Percentiles rank a stretch among this genome's conserved stretches.
phyloP scores from a whole-genome alignment of 2,888 invertebrate species.

The Uloborus plumipes region DNA sequence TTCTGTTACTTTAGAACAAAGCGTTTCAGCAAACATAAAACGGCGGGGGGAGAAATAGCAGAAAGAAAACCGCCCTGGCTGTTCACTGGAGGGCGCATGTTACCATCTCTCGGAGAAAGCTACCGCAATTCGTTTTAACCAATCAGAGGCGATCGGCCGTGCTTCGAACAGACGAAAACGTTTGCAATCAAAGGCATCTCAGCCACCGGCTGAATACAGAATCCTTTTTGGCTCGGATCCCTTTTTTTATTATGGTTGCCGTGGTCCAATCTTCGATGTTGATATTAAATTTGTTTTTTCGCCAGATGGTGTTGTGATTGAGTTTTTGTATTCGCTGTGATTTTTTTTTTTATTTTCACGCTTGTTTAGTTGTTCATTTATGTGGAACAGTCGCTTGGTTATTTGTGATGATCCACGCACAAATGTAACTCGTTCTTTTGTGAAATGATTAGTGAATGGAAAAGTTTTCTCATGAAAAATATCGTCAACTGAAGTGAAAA shows the following conservation, averaged over 20 bases:
- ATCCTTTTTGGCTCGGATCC: slow-evolving; percentile 13
- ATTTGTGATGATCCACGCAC: slow-evolving; percentile 18
- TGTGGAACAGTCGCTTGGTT: not conserved
- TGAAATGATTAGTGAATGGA: not conserved
- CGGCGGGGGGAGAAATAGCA: not conserved
- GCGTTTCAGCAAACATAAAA: too few species aligned
- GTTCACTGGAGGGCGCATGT: slow-evolving; percentile 59
- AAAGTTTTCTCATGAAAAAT: not conserved
- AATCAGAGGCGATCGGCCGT: slow-evolving; percentile 45
- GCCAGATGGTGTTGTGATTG: not conserved
- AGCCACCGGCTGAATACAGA: slow-evolving; percentile 11
- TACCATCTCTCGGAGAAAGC: slow-evolving; percentile 44
- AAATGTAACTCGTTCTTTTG: not conserved
- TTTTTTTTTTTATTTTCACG: not conserved
- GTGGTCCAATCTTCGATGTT: slow-evolving; percentile 28
- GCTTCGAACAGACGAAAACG: slow-evolving; percentile 48
- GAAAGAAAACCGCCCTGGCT: slow-evolving; percentile 23
- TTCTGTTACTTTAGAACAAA: too few species aligned
- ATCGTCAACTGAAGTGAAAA: not conserved
- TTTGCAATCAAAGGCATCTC: slow-evolving; percentile 34
- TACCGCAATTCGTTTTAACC: slow-evolving; percentile 60
- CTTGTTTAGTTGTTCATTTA: slow-evolving; percentile 16
- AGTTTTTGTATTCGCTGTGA: slow-evolving; percentile 1
- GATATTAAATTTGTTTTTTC: slow-evolving; percentile 25
- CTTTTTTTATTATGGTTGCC: slow-evolving; percentile 33